Conservation (phyloP, 2,113 vertebrate genomes). For the Odocoileus virginianus region DNA sequence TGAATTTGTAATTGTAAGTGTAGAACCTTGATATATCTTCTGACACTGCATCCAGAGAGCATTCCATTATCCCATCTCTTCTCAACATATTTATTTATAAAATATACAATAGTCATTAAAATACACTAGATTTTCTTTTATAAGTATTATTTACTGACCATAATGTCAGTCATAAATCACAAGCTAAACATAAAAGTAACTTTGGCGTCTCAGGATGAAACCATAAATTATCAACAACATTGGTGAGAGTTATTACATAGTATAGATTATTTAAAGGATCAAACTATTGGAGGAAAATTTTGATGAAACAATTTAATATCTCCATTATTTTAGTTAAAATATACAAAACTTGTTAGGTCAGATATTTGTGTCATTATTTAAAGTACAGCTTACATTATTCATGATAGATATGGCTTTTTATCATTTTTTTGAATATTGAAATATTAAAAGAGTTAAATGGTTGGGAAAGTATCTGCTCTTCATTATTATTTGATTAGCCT, state of each 20-base stretch:
- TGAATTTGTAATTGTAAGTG: background rate
- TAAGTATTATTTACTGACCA: conserved; percentile 15
- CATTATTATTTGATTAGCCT: conserved; percentile 63
- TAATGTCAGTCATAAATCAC: background rate
- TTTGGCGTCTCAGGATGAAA: background rate
- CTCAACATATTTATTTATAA: background rate
- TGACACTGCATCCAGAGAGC: background rate
- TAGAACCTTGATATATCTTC: background rate
- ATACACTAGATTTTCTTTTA: background rate
- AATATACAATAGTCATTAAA: background rate
- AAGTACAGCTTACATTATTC: conserved; percentile 29
- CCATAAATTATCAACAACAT: background rate
- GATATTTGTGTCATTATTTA: conserved; percentile 46
- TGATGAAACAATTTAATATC: background rate
- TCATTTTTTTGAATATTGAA: conserved; percentile 47
- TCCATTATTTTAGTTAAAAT: conserved; percentile 39
- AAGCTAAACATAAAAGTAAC: background rate
- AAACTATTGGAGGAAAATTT: background rate
- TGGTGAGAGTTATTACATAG: background rate
- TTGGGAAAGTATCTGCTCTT: conserved; percentile 31
- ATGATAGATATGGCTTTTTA: conserved; percentile 5
- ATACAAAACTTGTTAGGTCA: background rate
- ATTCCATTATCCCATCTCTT: background rate
- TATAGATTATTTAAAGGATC: background rate
- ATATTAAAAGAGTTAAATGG: conserved; percentile 58